These are phyloP conservation scores for Xylota segnis DNA, from an alignment of 2,888 invertebrate species.

Conservation along the genomic window DNA sequence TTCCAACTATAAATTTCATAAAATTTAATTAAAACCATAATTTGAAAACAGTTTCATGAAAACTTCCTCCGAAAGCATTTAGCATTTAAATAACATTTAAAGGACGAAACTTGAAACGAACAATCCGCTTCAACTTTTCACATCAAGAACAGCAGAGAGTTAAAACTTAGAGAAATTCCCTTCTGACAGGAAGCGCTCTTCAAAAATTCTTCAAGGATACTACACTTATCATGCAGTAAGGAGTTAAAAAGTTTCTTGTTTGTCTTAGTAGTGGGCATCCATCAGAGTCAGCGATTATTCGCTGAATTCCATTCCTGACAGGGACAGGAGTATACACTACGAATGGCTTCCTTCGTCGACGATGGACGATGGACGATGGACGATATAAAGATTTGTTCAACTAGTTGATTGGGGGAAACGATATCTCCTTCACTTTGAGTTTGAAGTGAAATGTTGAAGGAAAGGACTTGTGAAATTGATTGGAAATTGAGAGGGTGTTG, in stretches of 20 bases:
- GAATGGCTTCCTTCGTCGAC: neutral
- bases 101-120: slow-evolving; percentile 19
- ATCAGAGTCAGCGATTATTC: slow-evolving; percentile 3
- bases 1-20: neutral
- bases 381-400: slow-evolving; percentile 12
- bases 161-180: slow-evolving; percentile 11
- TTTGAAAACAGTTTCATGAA: neutral
- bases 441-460: neutral
- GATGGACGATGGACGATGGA: neutral
- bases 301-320: neutral
- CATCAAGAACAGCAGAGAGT: neutral
- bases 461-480: slow-evolving; percentile 11
- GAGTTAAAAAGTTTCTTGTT: slow-evolving; percentile 16
- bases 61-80: slow-evolving; percentile 12
- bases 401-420: slow-evolving; percentile 7
- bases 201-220: slow-evolving; percentile 20
- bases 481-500: neutral
- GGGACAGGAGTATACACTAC: neutral
- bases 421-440: neutral
- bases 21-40: slow-evolving; percentile 27
- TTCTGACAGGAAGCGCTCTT: neutral
- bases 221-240: neutral
- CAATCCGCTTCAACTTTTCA: slow-evolving; percentile 27
- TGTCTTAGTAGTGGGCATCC: neutral
- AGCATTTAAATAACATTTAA: slow-evolving; percentile 34